Evolutionary conservation across 1,140 invertebrate genomes (phyloP).

Genomic region (Drosophila ananassae): DNA sequence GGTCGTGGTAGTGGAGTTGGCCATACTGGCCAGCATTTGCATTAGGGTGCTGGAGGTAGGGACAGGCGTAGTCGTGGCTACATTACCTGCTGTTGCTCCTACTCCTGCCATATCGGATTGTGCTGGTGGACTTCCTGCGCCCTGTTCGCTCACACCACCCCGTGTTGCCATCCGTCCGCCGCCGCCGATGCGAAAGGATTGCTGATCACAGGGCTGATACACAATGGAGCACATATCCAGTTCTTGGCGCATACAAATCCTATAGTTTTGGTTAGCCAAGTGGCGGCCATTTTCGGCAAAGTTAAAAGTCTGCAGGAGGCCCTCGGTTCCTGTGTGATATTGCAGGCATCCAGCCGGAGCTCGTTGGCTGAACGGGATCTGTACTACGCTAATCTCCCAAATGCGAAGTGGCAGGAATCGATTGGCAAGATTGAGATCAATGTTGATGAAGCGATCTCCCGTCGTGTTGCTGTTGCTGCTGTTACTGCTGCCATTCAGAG

Average conservation of each 20-base stretch:
- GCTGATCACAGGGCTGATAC: conserved; percentile 89
- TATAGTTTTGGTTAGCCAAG: conserved; percentile 91
- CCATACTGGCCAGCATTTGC: conserved; percentile 31
- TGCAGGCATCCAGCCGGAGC: conserved; percentile 91
- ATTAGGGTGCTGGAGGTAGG: conserved; percentile 31
- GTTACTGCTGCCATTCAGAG: conserved; percentile 19
- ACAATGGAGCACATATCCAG: conserved; percentile 89
- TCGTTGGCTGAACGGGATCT: conserved; percentile 89
- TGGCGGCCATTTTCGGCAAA: conserved; percentile 92
- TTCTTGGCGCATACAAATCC: conserved; percentile 90
- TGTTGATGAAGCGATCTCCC: conserved; percentile 61
- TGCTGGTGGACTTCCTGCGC: not conserved
- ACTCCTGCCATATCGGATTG: conserved; percentile 23
- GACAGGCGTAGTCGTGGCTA: not conserved
- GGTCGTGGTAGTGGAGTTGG: conserved; percentile 33
- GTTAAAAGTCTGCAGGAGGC: conserved; percentile 88
- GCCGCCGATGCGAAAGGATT: conserved; percentile 90
- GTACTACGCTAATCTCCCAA: conserved; percentile 90
- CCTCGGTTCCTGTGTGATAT: conserved; percentile 87
- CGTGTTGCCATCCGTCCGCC: conserved; percentile 30
- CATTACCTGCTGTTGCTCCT: conserved; percentile 1
- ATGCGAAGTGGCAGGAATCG: conserved; percentile 86
- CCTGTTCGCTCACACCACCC: not conserved
- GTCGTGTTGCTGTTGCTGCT: conserved; percentile 13
- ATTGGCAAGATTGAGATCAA: conserved; percentile 84